Conservation (phyloP, 1,140 invertebrate species). For the Ceratosolen fusciceps region DNA sequence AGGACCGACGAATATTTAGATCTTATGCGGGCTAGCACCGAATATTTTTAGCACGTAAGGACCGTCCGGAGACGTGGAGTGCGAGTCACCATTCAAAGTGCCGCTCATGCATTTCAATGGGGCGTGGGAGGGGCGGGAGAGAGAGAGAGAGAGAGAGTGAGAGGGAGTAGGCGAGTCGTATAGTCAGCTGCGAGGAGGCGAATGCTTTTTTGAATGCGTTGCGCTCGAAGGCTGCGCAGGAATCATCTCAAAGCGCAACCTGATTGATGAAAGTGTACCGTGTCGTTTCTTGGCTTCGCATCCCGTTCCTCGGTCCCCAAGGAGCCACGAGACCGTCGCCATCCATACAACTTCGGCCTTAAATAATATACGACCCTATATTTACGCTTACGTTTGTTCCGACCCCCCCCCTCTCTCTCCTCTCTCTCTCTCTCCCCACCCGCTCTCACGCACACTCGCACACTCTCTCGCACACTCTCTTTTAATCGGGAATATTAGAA, state of each 20-base stretch:
- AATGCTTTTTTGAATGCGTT: slow-evolving; percentile 42
- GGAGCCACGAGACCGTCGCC: slow-evolving; percentile 51
- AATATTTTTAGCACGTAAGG: slow-evolving; percentile 12
- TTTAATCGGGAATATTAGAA: slow-evolving; percentile 29
- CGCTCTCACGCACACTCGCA: too few relatives aligned
- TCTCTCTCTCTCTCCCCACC: too few relatives aligned
- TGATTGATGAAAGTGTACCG: slow-evolving; percentile 40
- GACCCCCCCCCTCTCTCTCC: too few relatives aligned
- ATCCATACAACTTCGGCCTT: slow-evolving; percentile 45
- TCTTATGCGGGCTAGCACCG: background rate
- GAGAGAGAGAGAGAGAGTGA: too few relatives aligned
- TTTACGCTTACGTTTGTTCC: background rate
- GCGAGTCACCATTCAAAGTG: slow-evolving; percentile 41
- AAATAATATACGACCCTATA: slow-evolving; percentile 28
- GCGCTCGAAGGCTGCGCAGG: slow-evolving; percentile 43
- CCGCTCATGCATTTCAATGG: slow-evolving; percentile 37
- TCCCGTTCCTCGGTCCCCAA: slow-evolving; percentile 27
- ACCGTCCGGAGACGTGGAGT: background rate
- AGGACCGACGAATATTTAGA: too few relatives aligned
- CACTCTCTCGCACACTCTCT: too few relatives aligned
- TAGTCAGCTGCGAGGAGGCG: slow-evolving; percentile 24
- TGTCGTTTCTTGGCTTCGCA: slow-evolving; percentile 24
- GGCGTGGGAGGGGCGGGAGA: slow-evolving; percentile 13
- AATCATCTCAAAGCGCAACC: slow-evolving; percentile 34
- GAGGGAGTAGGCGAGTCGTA: too few relatives aligned